A percentile compares a stretch with the other conserved stretches of the same genome.
phyloP scores from a whole-genome alignment of 2,888 invertebrate genomes.

The Eremobia ochroleuca region DNA sequence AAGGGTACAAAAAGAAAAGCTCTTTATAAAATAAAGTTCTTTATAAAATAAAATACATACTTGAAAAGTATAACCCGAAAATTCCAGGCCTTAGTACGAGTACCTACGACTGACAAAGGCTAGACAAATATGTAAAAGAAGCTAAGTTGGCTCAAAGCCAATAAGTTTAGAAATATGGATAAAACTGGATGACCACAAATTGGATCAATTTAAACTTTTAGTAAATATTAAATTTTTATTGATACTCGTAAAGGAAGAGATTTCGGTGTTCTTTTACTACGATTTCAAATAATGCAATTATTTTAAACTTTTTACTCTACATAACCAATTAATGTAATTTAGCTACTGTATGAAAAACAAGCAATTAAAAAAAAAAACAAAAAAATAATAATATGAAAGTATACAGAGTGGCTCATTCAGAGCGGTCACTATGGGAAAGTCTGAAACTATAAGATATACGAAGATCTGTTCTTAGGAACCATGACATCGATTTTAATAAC shows the following conservation, averaged over 20 bases:
- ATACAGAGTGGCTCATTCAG: too few species aligned
- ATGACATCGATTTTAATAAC: too few species aligned
- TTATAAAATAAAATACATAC: conserved; percentile 29
- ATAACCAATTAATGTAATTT: not conserved
- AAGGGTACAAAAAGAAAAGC: not conserved
- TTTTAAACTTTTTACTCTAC: too few species aligned
- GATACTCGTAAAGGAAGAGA: not conserved
- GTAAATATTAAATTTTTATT: conserved; percentile 1
- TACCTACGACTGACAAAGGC: conserved; percentile 19
- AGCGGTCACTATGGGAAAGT: too few species aligned
- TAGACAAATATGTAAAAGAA: conserved; percentile 46
- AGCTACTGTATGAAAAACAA: not conserved
- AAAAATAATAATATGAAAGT: too few species aligned
- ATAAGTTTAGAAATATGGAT: conserved; percentile 24
- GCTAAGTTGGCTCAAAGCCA: conserved; percentile 25
- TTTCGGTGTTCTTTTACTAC: not conserved
- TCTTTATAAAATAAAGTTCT: conserved; percentile 1
- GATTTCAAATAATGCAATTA: not conserved
- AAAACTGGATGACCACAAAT: conserved; percentile 35
- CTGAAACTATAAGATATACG: too few species aligned
- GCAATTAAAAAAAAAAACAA: too few species aligned
- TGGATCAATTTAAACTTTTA: conserved; percentile 32
- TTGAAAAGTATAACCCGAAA: conserved; percentile 6
- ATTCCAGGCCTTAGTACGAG: conserved; percentile 9
- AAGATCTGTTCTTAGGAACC: too few species aligned